Evolutionary conservation across 2,113 vertebrate genomes (phyloP).

Genomic region (Pterocles burchelli): DNA sequence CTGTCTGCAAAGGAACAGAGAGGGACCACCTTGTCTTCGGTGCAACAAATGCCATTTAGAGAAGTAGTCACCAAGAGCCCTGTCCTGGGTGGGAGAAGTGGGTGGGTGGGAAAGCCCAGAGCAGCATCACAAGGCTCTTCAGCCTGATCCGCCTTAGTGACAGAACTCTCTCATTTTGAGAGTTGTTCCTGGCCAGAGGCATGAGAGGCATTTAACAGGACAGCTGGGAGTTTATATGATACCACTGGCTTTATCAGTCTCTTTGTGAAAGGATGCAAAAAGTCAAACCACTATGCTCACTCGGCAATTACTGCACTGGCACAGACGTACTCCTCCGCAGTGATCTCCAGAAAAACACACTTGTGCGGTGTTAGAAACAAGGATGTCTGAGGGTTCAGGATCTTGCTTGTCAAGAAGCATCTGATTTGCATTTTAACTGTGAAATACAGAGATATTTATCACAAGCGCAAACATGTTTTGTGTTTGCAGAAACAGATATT

Average conservation of each 20-base stretch:
- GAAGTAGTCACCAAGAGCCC: not conserved
- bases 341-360: not conserved
- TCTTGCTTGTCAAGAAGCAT: not conserved
- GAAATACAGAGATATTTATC: not conserved
- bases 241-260: not conserved
- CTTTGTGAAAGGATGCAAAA: not conserved
- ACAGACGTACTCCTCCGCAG: fast-evolving
- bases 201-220: not conserved
- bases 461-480: not conserved
- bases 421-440: not conserved
- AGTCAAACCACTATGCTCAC: not conserved
- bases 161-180: not conserved
- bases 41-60: not conserved
- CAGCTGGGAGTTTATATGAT: not conserved
- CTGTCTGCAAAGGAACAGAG: not conserved
- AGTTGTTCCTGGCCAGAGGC: not conserved
- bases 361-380: not conserved
- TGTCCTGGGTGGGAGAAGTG: not conserved
- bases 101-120: not conserved
- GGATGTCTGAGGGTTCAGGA: not conserved
- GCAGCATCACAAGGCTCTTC: not conserved
- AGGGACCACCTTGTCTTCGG: not conserved
- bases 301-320: not conserved
- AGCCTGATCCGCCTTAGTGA: fast-evolving
- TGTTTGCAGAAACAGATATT: not conserved